A percentile compares a stretch with the other conserved stretches of the same genome.
These are phyloP conservation scores for Pedicia rivosa DNA, from an alignment of 2,888 invertebrate species.

Conservation along the genomic window DNA sequence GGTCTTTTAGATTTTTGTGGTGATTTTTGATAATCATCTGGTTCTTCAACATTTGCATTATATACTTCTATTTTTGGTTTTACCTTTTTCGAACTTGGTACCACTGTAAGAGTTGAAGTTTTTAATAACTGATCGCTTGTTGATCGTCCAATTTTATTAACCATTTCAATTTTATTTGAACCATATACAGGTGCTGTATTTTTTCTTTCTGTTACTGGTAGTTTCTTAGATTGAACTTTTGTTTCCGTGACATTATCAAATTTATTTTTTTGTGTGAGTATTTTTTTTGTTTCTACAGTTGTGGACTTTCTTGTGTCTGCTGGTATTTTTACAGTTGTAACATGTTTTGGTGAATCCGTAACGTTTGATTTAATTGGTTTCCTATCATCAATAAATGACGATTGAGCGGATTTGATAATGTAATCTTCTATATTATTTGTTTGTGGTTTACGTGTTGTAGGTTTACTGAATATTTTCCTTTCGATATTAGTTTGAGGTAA, in stretches of 20 bases:
- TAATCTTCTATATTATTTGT: not conserved
- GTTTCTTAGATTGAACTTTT: conserved; percentile 14
- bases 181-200: conserved; percentile 31
- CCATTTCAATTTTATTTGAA: conserved; percentile 24
- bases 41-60: not conserved
- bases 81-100: conserved; percentile 17
- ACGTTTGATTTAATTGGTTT: no score
- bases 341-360: no score
- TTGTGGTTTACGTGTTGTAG: not conserved
- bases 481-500: no score
- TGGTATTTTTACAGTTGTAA: no score
- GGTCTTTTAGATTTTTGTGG: conserved; percentile 17
- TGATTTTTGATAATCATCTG: conserved; percentile 6
- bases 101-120: conserved; percentile 24
- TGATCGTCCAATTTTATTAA: conserved; percentile 35
- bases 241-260: not conserved
- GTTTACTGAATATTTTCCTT: not conserved
- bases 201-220: conserved; percentile 28
- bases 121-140: conserved; percentile 41
- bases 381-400: no score
- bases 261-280: conserved; percentile 4
- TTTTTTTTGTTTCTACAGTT: conserved; percentile 5
- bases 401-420: no score
- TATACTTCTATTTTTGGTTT: conserved; percentile 1
- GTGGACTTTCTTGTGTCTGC: conserved; percentile 5